phyloP scores from a whole-genome alignment of 2,797 vertebrate species.

The Echeneis naucrates region DNA sequence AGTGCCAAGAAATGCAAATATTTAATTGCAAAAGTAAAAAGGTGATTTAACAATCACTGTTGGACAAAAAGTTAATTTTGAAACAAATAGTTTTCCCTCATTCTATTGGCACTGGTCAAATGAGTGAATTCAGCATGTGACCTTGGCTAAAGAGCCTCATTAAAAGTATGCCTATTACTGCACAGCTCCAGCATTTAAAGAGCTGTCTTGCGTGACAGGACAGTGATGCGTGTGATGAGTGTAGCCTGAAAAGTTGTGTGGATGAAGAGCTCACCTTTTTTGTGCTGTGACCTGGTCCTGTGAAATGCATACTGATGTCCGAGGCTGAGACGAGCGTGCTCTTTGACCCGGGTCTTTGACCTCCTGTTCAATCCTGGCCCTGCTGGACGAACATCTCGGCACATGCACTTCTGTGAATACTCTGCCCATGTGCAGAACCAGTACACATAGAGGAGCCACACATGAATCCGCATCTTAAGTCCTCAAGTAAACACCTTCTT shows the following conservation, averaged over 20 bases:
- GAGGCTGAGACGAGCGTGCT: constrained; percentile 64
- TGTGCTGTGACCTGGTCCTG: constrained; percentile 73
- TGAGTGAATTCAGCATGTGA: not conserved
- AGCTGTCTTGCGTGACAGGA: not conserved
- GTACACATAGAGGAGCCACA: constrained; percentile 77
- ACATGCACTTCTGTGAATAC: constrained; percentile 68
- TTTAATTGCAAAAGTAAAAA: not conserved
- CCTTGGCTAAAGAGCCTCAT: not conserved
- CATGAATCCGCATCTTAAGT: constrained; percentile 76
- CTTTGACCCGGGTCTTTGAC: constrained; percentile 68
- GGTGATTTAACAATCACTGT: not conserved
- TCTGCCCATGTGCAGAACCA: constrained; percentile 77
- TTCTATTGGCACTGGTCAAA: not conserved
- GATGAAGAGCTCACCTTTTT: constrained; percentile 83
- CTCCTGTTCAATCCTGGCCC: constrained; percentile 58
- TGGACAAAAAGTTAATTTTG: not conserved
- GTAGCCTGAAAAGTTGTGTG: not conserved
- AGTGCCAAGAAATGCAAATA: not conserved
- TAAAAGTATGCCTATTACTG: not conserved
- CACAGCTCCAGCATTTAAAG: not conserved
- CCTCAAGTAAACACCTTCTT: constrained; percentile 30
- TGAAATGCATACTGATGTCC: constrained; percentile 69
- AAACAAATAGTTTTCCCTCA: not conserved
- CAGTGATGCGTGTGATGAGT: too few relatives aligned
- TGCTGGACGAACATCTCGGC: constrained; percentile 73